phyloP scores from a whole-genome alignment of 2,888 invertebrate genomes.

The Thysanoteuthis rhombus region DNA sequence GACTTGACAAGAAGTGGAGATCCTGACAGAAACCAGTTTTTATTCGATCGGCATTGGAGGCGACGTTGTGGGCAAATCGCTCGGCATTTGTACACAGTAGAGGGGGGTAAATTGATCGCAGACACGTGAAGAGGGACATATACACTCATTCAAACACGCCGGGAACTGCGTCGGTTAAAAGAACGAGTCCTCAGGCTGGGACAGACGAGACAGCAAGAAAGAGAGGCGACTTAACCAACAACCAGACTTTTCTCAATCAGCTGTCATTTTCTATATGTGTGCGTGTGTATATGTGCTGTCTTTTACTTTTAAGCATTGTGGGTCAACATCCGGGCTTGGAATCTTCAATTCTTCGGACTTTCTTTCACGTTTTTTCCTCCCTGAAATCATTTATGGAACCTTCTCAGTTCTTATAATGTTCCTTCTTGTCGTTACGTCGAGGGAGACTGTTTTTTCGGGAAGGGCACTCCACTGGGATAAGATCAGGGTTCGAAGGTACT shows the following conservation, averaged over 20 bases:
- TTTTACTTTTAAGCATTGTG: background rate
- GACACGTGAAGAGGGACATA: background rate
- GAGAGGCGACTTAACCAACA: conserved; percentile 12
- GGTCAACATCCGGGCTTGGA: background rate
- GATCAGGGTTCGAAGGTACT: background rate
- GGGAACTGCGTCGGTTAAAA: conserved; percentile 12
- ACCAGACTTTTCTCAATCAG: background rate
- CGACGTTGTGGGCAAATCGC: background rate
- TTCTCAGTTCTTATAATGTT: background rate
- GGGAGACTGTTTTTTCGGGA: background rate
- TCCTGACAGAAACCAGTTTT: background rate
- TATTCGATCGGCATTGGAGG: conserved; percentile 12
- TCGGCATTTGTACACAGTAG: background rate
- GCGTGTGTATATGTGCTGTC: background rate
- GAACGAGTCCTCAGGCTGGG: background rate
- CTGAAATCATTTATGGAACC: background rate
- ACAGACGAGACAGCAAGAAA: background rate
- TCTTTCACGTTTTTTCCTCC: background rate
- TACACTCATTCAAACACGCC: background rate
- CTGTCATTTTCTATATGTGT: background rate
- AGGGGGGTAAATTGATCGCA: background rate
- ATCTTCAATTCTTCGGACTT: background rate
- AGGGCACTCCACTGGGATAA: too few species aligned
- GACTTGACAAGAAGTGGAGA: background rate
- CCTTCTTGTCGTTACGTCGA: background rate